Evolutionary conservation across 2,888 invertebrate species (phyloP), one percentile per base, ranked within the genome.

Genomic region (Drosophila merina): DNA sequence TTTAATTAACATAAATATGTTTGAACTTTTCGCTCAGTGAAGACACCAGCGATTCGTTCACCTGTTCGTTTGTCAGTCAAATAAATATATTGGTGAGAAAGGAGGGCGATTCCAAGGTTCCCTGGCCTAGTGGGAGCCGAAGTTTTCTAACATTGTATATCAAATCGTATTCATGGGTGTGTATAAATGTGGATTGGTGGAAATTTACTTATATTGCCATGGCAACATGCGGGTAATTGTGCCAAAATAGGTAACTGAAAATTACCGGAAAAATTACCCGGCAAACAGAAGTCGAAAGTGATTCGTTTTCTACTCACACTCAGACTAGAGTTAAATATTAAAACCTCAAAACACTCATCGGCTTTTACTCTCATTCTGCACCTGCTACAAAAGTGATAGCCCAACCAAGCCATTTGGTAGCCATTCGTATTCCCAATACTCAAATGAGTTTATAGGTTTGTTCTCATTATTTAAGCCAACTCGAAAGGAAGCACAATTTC

Each of bases 1-100:
- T 86, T 88, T 89, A 88, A 88, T 88, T 88, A 88, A 86, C 86
- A 81, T 77, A 83, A 88, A 88, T 86, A 84, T 81, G 76, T 74
- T 71, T 77, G 67, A 84, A 74, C 85, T 88, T 84, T 78, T 73
- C 33, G 70, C 69, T 52, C 58, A 44, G 47, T 52, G 57, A 60
- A 67, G 62, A 72, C 59, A 67, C 49, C 51, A 56, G 68, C 28
- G 47, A 49, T 50, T 57, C 14, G 14, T 14, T 44, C 67, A 57
- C 60, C 38, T 60, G 60, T n/a, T 45, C 44, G 52, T 31, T 9
- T 20, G 50, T 49, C 69, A 38, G 57, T 67, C 63, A 78, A 48
- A 62, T 7, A 47, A 58, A 59, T 49, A 36, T 2, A 2, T n/a
- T n/a, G 36, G 70, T 31, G 50, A 74, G 74, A 10, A 31, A 47